Percentiles rank a stretch among this genome's conserved stretches.
Evolutionary conservation across 2,888 invertebrate species (phyloP).

Genomic region (Trissoscelio sp.): DNA sequence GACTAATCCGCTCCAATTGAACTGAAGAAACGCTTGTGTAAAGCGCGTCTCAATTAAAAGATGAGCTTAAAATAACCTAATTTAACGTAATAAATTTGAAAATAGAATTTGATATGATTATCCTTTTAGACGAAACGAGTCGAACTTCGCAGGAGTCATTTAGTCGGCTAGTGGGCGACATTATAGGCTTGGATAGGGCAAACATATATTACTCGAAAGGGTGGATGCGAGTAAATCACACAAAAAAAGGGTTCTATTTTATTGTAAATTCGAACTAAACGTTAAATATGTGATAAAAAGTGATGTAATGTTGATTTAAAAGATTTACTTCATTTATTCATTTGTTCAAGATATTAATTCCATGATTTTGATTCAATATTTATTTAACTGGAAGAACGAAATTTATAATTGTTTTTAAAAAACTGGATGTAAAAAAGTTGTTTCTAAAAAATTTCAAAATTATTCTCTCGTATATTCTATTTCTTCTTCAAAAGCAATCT

Average conservation of each 20-base stretch:
- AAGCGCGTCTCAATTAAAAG: constrained; percentile 4
- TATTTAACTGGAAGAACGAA: no score
- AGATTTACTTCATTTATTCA: neutral
- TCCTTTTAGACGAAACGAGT: neutral
- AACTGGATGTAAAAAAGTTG: no score
- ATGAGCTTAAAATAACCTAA: constrained; percentile 14
- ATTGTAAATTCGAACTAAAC: neutral
- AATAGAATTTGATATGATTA: constrained; percentile 18
- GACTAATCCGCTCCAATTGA: constrained; percentile 25
- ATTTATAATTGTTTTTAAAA: no score
- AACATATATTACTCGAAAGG: neutral
- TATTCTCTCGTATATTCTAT: neutral
- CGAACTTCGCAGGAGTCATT: neutral
- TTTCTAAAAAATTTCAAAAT: no score
- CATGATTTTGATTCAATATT: no score
- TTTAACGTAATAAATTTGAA: constrained; percentile 7
- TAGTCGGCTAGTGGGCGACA: neutral
- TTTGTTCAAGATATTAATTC: no score
- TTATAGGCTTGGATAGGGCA: neutral
- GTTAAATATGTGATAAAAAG: neutral
- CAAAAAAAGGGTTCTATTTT: neutral
- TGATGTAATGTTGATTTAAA: neutral
- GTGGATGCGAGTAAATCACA: neutral
- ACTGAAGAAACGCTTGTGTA: constrained; percentile 8
- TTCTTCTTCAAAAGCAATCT: constrained; percentile 5